Evolutionary conservation across 2,113 vertebrate genomes (phyloP).

Genomic region (Merops nubicus): DNA sequence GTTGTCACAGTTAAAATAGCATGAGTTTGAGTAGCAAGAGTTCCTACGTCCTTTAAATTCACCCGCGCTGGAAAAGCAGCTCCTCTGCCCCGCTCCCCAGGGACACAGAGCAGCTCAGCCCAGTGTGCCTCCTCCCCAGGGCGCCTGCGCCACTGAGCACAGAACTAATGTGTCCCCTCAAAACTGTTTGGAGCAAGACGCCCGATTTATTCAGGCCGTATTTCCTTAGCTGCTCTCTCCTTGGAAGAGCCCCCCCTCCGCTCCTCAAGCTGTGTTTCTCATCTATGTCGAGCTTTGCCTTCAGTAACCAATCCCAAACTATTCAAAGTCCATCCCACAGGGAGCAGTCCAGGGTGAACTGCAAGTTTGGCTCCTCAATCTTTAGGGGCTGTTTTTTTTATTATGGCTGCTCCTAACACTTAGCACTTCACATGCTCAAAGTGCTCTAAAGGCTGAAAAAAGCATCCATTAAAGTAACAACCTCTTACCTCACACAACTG

Average conservation of each 20-base stretch:
- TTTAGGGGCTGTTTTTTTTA: slow-evolving; percentile 8
- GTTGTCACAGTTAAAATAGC: slow-evolving; percentile 31
- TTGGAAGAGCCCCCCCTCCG: background rate
- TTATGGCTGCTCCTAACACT: slow-evolving; percentile 26
- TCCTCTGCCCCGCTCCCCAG: background rate
- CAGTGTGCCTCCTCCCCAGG: background rate
- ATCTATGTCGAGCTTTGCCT: slow-evolving; percentile 52
- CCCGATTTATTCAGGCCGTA: slow-evolving; percentile 31
- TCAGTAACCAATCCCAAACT: slow-evolving; percentile 19
- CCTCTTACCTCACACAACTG: slow-evolving; percentile 14
- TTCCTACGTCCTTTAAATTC: slow-evolving; percentile 11
- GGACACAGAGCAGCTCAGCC: background rate
- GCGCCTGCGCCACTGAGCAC: background rate
- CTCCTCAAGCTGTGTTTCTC: slow-evolving; percentile 60
- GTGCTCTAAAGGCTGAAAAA: slow-evolving; percentile 30
- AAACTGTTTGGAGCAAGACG: background rate
- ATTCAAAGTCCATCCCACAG: slow-evolving; percentile 27
- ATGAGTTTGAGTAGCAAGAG: background rate
- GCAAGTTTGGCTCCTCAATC: background rate
- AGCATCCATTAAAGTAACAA: slow-evolving; percentile 52
- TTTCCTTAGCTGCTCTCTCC: slow-evolving; percentile 47
- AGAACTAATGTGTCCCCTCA: background rate
- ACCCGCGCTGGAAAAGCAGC: background rate
- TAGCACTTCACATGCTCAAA: slow-evolving; percentile 14
- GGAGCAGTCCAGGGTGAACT: slow-evolving; percentile 24